Evolutionary conservation across 2,113 vertebrate genomes (phyloP).

Genomic region (Antechinus stuartii): DNA sequence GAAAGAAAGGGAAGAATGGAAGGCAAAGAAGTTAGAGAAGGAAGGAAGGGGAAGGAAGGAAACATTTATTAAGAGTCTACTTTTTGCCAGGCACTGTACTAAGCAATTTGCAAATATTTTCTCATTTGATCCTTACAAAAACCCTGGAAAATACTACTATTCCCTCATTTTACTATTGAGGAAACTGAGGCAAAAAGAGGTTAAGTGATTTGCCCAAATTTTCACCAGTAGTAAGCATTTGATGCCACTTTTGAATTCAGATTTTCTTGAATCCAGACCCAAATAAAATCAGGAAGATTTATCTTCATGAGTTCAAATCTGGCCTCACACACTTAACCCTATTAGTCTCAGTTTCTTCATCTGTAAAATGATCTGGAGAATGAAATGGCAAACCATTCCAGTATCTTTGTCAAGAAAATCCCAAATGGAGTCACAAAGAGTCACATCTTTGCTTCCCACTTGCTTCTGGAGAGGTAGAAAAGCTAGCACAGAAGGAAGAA

Average conservation of each 20-base stretch:
- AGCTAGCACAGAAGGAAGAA: neutral
- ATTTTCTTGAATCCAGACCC: neutral
- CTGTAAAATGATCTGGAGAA: no score
- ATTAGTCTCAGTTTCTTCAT: no score
- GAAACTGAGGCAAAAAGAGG: neutral
- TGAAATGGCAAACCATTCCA: no score
- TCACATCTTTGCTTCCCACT: neutral
- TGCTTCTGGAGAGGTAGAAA: neutral
- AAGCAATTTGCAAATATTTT: neutral
- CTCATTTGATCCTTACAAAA: neutral
- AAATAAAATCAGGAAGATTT: neutral
- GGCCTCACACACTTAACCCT: no score
- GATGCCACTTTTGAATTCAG: neutral
- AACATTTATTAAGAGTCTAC: neutral
- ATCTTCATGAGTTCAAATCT: no score
- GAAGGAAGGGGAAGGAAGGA: neutral
- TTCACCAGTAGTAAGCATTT: neutral
- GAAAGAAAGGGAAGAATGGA: no score
- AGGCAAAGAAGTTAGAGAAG: no score
- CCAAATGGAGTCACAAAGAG: no score
- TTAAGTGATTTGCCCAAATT: neutral
- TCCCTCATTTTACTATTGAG: neutral
- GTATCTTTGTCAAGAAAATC: no score
- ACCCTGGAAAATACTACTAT: neutral
- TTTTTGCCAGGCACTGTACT: neutral